These are phyloP conservation scores for Myopa testacea DNA, from an alignment of 2,888 invertebrate genomes.

Conservation along the genomic window DNA sequence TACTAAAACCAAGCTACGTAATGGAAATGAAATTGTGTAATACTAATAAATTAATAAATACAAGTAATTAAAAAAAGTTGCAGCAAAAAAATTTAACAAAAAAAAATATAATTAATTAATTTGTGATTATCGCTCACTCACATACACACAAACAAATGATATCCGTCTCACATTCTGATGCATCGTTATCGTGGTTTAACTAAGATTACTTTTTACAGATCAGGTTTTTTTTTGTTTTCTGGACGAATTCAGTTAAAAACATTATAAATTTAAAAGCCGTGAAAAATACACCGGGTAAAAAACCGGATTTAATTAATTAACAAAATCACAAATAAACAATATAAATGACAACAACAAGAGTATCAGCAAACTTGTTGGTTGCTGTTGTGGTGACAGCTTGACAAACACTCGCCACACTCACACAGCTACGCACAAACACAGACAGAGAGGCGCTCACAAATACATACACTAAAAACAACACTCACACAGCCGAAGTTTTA, in stretches of 20 bases:
- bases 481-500: neutral
- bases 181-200: no score
- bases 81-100: neutral
- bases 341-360: neutral
- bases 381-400: neutral
- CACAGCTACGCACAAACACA: neutral
- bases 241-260: constrained; percentile 4
- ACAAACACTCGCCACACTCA: neutral
- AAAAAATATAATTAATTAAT: neutral
- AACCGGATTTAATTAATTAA: neutral
- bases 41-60: neutral
- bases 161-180: neutral
- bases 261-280: neutral
- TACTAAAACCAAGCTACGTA: no score
- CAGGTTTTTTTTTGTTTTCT: neutral
- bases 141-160: neutral
- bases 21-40: no score
- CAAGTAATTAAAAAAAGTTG: neutral
- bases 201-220: neutral
- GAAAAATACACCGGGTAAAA: neutral
- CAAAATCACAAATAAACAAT: constrained; percentile 1
- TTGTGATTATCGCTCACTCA: neutral
- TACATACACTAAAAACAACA: neutral
- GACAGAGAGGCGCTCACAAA: neutral
- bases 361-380: neutral